Evolutionary conservation across 2,113 vertebrate genomes (phyloP), one percentile per base, ranked within the genome.

Genomic region (Paramisgurnus dabryanus): DNA sequence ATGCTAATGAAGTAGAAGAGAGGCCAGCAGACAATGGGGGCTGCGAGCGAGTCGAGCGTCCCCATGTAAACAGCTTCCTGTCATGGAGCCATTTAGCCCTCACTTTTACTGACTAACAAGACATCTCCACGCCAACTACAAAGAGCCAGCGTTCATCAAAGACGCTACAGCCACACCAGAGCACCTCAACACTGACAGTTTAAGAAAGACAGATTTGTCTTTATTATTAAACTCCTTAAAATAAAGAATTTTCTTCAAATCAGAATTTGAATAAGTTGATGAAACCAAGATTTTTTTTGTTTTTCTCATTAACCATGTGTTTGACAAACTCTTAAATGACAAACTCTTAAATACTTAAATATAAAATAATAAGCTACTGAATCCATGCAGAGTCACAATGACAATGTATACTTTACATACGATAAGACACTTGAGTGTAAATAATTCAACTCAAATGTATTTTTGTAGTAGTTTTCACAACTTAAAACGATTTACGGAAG

Each of bases 81-180:
- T 92, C 89, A 92, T 89, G 89, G 90, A 91, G 89, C 92, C 90
- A 90, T 94, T 94, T 91, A 93, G 88, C 82, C 88, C 87, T 89
- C 86, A 92, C 92, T 93, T 94, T 93, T 93, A 94, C 92, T 93
- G 92, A 93, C 92, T 92, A 91, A 93, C 93, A 93, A 90, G 90
- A 91, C 89, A 88, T 91, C 91, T 92, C 89, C 90, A 93, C 85
- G 87, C 87, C 80, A 84, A 93, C 92, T 93, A 93, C 93, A 93
- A 93, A 94, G 92, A 89, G 85, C 81, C 67, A 50, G 76, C 41
- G 85, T 86, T 90, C 92, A 92, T 94, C 92, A 94, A 94, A 94
- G 93, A 88, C 89, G 78, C 27, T 41, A 22, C 47, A 41, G 50
- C 45, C 71, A 45, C 65, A 65, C 60, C 40, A 17, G 72, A 76